Evolutionary conservation across 2,888 invertebrate genomes (phyloP).

Genomic region (Orthonevra nobilis): DNA sequence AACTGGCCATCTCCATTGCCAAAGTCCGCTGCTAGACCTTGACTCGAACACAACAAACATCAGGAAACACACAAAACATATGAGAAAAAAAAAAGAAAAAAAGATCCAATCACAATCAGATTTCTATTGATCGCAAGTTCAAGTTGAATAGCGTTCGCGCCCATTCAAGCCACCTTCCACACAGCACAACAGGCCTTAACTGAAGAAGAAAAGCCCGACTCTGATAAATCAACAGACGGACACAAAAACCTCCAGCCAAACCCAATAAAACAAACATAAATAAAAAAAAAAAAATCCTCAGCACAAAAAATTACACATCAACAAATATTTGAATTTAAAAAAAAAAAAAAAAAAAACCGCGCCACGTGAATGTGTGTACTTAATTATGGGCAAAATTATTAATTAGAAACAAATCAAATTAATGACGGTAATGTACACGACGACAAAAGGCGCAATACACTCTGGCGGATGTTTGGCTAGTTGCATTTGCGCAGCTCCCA

Average conservation of each 20-base stretch:
- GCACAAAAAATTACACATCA: constrained; percentile 52
- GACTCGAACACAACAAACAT: constrained; percentile 12
- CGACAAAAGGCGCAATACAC: too few relatives aligned
- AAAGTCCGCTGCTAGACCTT: constrained; percentile 28
- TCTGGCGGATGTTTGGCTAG: constrained; percentile 12
- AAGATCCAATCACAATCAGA: constrained; percentile 39
- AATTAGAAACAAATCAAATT: constrained; percentile 66
- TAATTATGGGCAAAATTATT: constrained; percentile 59
- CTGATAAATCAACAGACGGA: constrained; percentile 47
- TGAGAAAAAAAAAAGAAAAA: constrained; percentile 20
- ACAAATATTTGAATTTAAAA: constrained; percentile 61
- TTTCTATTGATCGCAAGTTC: constrained; percentile 63
- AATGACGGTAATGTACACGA: constrained; percentile 38
- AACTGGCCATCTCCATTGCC: constrained; percentile 13
- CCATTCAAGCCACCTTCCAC: constrained; percentile 26
- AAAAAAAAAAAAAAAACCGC: too few relatives aligned
- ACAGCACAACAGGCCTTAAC: too few relatives aligned
- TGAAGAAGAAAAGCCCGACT: constrained; percentile 2
- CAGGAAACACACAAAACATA: not conserved
- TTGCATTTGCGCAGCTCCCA: constrained; percentile 27
- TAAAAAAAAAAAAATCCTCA: constrained; percentile 56
- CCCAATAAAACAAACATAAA: constrained; percentile 36
- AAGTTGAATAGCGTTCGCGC: constrained; percentile 54
- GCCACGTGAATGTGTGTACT: constrained; percentile 26
- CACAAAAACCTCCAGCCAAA: constrained; percentile 24